Evolutionary conservation across 2,888 invertebrate genomes (phyloP).

Genomic region (Heteromurus nitidus): DNA sequence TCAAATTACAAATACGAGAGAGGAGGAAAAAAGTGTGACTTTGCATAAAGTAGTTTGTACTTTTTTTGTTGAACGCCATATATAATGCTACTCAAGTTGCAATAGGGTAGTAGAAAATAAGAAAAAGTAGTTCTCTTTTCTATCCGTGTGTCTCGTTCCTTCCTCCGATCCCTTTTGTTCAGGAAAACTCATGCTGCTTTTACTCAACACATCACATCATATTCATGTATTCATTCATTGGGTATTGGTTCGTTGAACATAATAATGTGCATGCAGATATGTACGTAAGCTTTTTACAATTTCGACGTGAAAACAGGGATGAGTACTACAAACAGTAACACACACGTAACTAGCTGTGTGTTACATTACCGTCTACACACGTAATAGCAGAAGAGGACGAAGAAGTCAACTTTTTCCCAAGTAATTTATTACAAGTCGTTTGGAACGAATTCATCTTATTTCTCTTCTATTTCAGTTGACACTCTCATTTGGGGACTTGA

Average conservation of each 20-base stretch:
- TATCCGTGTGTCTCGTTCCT: conserved; percentile 25
- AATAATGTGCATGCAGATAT: conserved; percentile 32
- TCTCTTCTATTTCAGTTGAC: conserved; percentile 61
- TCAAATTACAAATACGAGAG: conserved; percentile 44
- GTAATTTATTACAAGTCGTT: conserved; percentile 65
- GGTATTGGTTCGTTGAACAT: conserved; percentile 59
- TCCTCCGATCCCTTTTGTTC: too few relatives aligned
- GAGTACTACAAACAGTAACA: not conserved
- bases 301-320: not conserved
- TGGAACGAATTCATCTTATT: conserved; percentile 64
- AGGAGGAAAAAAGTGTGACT: conserved; percentile 45
- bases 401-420: conserved; percentile 55
- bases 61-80: conserved; percentile 11
- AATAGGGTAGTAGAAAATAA: too few relatives aligned
- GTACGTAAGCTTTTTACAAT: conserved; percentile 13
- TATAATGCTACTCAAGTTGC: conserved; percentile 23
- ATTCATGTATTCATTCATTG: conserved; percentile 63
- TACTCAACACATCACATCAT: conserved; percentile 62
- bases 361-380: not conserved
- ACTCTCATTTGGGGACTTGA: conserved; percentile 62
- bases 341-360: too few relatives aligned
- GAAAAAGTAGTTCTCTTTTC: conserved; percentile 36
- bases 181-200: conserved; percentile 44
- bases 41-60: conserved; percentile 59
- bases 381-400: conserved; percentile 15